Evolutionary conservation across 2,113 vertebrate genomes (phyloP).

Genomic region (Dunckerocampus dactyliophorus): DNA sequence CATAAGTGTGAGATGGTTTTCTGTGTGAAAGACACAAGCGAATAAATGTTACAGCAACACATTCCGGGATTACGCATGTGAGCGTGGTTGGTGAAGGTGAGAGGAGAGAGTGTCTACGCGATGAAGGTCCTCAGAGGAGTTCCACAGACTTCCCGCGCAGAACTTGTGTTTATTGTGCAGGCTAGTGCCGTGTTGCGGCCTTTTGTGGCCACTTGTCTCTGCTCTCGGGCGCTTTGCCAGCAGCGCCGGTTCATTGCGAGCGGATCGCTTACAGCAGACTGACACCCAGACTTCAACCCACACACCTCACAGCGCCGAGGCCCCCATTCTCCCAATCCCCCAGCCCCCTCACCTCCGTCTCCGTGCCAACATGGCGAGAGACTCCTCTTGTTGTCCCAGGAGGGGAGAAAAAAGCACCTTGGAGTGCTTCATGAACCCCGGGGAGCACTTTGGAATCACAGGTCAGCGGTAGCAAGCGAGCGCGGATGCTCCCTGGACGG

Average conservation of each 20-base stretch:
- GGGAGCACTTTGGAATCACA: not conserved
- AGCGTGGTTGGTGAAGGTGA: not conserved
- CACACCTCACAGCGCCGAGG: conserved; percentile 38
- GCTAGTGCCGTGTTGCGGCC: not conserved
- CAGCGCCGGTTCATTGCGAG: conserved; percentile 41
- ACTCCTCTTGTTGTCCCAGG: not conserved
- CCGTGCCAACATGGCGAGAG: conserved; percentile 32
- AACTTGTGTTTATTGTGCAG: too few relatives aligned
- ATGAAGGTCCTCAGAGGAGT: conserved; percentile 2
- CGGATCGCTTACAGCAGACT: conserved; percentile 50
- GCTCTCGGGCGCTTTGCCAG: conserved; percentile 31
- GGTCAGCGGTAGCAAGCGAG: not conserved
- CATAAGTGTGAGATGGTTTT: too few relatives aligned
- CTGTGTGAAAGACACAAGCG: not conserved
- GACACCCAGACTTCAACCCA: conserved; percentile 55
- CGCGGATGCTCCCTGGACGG: too few relatives aligned
- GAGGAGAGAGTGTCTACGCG: conserved; percentile 3
- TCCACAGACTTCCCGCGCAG: not conserved
- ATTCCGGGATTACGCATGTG: conserved; percentile 41
- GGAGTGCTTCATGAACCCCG: too few relatives aligned
- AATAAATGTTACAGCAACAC: conserved; percentile 5
- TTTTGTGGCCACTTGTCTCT: not conserved
- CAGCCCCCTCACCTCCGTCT: conserved; percentile 7
- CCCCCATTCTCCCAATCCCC: conserved; percentile 8
- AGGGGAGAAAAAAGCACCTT: too few relatives aligned